Conservation (phyloP, 2,797 vertebrate species). For the Picus viridis region DNA sequence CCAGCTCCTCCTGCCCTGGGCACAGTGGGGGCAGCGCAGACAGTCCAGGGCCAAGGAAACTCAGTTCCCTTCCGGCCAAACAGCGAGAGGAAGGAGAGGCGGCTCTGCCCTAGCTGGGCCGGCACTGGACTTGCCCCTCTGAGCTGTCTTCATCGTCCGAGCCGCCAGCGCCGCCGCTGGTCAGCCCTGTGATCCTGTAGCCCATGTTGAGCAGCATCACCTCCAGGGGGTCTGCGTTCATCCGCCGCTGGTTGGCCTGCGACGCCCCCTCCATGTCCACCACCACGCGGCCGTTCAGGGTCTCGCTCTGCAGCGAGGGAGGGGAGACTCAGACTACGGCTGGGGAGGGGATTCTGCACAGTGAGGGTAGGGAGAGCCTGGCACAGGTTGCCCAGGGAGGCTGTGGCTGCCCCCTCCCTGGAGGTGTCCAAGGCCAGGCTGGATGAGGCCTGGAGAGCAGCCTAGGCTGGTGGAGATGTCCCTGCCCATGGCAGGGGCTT, state of each 20-base stretch:
- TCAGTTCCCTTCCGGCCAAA: constrained; percentile 67
- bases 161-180: constrained; percentile 86
- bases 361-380: too few relatives aligned
- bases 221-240: constrained; percentile 97
- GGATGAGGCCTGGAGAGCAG: too few relatives aligned
- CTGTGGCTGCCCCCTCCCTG: too few relatives aligned
- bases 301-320: constrained; percentile 84
- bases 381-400: too few relatives aligned
- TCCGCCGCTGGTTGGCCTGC: constrained; percentile 96
- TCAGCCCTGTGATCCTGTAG: constrained; percentile 96
- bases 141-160: constrained; percentile 96
- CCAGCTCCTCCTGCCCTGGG: constrained; percentile 72
- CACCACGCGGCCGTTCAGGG: constrained; percentile 91
- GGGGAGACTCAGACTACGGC: too few relatives aligned
- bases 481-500: too few relatives aligned
- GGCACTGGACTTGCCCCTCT: constrained; percentile 97
- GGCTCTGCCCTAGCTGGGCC: constrained; percentile 89
- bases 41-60: constrained; percentile 74
- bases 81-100: constrained; percentile 65
- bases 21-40: constrained; percentile 77
- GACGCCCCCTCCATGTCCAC: constrained; percentile 98
- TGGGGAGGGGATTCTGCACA: too few relatives aligned
- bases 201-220: constrained; percentile 99
- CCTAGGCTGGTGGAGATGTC: too few relatives aligned
- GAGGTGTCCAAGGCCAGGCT: too few relatives aligned